phyloP scores from a whole-genome alignment of 2,888 invertebrate genomes.

The Pyralis farinalis region DNA sequence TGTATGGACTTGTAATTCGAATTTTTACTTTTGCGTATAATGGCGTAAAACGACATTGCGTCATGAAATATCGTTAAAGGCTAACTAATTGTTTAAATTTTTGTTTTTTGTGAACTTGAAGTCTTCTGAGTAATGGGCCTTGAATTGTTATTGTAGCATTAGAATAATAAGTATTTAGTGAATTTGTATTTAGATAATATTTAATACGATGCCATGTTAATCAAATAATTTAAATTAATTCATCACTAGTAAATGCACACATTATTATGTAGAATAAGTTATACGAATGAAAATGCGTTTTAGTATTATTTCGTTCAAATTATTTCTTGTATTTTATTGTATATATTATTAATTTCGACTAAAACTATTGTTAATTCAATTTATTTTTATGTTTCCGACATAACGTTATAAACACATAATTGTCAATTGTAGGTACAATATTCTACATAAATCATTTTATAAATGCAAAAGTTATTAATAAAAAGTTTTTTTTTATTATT shows the following conservation, averaged over 20 bases:
- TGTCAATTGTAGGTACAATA: slow-evolving; percentile 12
- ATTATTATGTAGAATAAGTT: slow-evolving; percentile 23
- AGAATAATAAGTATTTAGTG: slow-evolving; percentile 26
- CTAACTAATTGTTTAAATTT: slow-evolving; percentile 18
- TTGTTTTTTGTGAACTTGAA: slow-evolving; percentile 17
- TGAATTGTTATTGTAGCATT: slow-evolving; percentile 46
- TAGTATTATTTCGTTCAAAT: slow-evolving; percentile 70
- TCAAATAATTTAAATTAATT: slow-evolving; percentile 33
- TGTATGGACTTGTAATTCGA: no score
- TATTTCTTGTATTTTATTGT: slow-evolving; percentile 17
- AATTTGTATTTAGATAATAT: slow-evolving; percentile 37
- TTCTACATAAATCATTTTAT: neutral
- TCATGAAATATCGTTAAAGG: slow-evolving; percentile 9
- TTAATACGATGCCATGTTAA: slow-evolving; percentile 62
- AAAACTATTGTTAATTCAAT: slow-evolving; percentile 10
- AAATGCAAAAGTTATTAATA: neutral
- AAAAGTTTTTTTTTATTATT: slow-evolving; percentile 4
- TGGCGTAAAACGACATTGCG: neutral
- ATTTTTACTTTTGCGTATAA: no score
- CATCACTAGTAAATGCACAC: slow-evolving; percentile 34
- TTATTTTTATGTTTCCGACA: slow-evolving; percentile 1
- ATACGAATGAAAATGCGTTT: slow-evolving; percentile 70
- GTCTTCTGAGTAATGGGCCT: slow-evolving; percentile 54
- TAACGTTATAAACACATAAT: slow-evolving; percentile 6
- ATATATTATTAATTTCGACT: slow-evolving; percentile 15